Base-by-base conservation (phyloP, 2,888 invertebrate species). In the Tuberolachnus salignus region DNA sequence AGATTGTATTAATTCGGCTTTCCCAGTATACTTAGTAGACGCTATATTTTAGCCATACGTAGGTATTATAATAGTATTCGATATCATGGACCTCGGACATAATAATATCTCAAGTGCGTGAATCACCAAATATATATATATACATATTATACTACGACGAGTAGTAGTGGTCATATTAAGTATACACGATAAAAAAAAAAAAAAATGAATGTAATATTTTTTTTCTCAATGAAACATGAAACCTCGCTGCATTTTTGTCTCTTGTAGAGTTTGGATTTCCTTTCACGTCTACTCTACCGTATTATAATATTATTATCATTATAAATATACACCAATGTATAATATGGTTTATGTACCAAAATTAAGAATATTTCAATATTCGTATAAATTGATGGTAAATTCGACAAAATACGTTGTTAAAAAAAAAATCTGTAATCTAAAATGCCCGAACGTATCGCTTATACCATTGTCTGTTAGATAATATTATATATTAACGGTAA, bases 131-230 rank as follows among this genome's bases (percentile, higher is more conserved):
- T n/a, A 63, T 63, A 1, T n/a, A 63, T 63, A 42, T 13, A 4
- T 57, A 57, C 11, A 19, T 19, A 26, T 57, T 34, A 26, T 26
- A 64, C 55, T 64, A 14, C 46, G 14, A 46, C 6, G 34, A 34
- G 34, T 44, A 23, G 26, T 19, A 70, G 49, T 71, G 16, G 59
- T 59, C 23, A 57, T n/a, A n/a, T 71, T 57, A 57, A 16, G 26
- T 51, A 26, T 21, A 67, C 51, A 67, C n/a, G 70, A 23, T 23
- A 71, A 13, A 72, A 49, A 26, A 70, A 71, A 71, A 71, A 67
- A 63, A 69, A 69, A 53, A 69, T 42, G 53, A 69, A 59, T 34
- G 49, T 46, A 72, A 61, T 49, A 72, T 72, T 61, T 72, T 67
- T 49, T 61, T 71, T 57, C 46, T 61, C 59, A 49, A 72, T 26